Evolutionary conservation across 2,113 vertebrate genomes (phyloP).

Genomic region (Pteropus alecto): DNA sequence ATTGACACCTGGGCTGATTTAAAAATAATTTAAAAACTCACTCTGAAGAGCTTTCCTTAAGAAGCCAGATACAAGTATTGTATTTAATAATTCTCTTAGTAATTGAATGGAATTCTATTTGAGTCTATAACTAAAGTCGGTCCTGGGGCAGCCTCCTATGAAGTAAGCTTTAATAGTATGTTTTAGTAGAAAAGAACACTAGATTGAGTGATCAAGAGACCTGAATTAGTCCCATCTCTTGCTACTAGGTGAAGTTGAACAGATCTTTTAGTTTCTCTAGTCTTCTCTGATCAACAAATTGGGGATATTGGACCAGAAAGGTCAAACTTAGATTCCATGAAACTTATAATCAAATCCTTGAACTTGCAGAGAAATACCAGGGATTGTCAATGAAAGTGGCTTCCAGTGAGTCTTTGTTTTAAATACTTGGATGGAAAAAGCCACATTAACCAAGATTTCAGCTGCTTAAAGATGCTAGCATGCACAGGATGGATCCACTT

Average conservation of each 20-base stretch:
- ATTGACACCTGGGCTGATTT: slow-evolving; percentile 37
- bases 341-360: neutral
- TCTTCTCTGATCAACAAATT: neutral
- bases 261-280: neutral
- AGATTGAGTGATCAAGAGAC: neutral
- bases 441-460: neutral
- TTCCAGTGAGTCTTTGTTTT: neutral
- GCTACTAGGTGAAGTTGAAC: neutral
- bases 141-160: neutral
- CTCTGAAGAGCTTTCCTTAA: neutral
- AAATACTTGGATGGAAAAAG: neutral
- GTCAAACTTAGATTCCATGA: neutral
- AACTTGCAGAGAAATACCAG: neutral
- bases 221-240: neutral
- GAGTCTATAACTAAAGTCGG: neutral
- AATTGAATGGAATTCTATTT: neutral
- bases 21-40: neutral
- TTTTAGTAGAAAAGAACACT: neutral
- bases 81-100: neutral
- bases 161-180: neutral
- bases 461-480: neutral
- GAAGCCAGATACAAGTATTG: neutral
- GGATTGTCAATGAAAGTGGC: neutral
- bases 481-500: neutral
- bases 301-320: neutral